Percentiles rank a stretch among this genome's conserved stretches.
Evolutionary conservation across 2,888 invertebrate species (phyloP).

Genomic region (Dicyrtomina minuta): DNA sequence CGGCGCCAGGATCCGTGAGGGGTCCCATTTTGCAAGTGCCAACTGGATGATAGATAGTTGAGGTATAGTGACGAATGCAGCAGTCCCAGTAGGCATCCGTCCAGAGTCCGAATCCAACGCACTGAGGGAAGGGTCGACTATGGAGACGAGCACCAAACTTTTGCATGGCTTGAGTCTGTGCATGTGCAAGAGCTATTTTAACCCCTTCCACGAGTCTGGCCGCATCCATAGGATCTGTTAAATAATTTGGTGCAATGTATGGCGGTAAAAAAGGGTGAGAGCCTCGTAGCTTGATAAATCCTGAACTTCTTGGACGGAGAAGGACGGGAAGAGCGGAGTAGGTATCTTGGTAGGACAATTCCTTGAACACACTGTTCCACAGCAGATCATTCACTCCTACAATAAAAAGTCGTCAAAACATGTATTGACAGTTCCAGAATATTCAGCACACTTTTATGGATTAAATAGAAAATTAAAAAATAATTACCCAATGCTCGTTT

Average conservation of each 20-base stretch:
- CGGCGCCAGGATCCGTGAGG: constrained; percentile 77
- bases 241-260: constrained; percentile 87
- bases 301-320: constrained; percentile 79
- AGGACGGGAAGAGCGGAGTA: constrained; percentile 84
- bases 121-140: constrained; percentile 74
- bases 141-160: constrained; percentile 72
- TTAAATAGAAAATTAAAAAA: not conserved
- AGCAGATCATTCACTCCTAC: constrained; percentile 68
- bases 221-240: constrained; percentile 76
- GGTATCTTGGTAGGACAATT: constrained; percentile 73
- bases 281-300: constrained; percentile 76
- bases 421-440: not conserved
- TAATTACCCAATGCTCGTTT: constrained; percentile 75
- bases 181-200: constrained; percentile 78
- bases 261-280: constrained; percentile 85
- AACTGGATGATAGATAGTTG: constrained; percentile 82
- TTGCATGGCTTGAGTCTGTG: constrained; percentile 74
- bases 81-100: constrained; percentile 83
- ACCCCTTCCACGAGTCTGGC: constrained; percentile 80
- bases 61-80: constrained; percentile 78
- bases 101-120: constrained; percentile 67
- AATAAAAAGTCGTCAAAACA: not conserved
- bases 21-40: constrained; percentile 90
- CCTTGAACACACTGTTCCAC: constrained; percentile 72
- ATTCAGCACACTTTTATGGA: not conserved